Evolutionary conservation across 1,140 invertebrate genomes (phyloP).

Genomic region (Drosophila nannoptera): DNA sequence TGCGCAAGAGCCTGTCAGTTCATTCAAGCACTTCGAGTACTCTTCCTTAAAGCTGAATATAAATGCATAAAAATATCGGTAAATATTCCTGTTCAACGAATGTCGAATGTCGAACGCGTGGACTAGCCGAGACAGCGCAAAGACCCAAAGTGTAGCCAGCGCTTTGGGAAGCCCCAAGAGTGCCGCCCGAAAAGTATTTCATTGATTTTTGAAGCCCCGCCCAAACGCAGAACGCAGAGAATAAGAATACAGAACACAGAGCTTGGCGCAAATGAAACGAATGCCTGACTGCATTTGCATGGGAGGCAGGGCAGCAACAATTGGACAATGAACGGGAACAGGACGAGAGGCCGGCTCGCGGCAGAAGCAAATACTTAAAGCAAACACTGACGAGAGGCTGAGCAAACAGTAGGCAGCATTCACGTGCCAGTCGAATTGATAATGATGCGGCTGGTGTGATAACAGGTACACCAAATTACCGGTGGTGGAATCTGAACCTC

Average conservation of each 20-base stretch:
- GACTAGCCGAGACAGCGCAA: conserved; percentile 51
- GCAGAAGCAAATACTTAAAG: conserved; percentile 54
- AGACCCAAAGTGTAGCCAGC: conserved; percentile 67
- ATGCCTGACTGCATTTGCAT: conserved; percentile 44
- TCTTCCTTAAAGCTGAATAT: too few species aligned
- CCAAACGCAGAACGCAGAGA: conserved; percentile 36
- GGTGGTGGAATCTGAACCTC: conserved; percentile 1
- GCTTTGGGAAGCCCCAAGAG: conserved; percentile 65
- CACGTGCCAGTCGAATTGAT: conserved; percentile 47
- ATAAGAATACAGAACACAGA: conserved; percentile 25
- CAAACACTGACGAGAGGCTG: conserved; percentile 48
- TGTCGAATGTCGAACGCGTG: conserved; percentile 64
- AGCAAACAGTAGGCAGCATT: conserved; percentile 44
- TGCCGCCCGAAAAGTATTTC: conserved; percentile 78
- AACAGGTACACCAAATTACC: conserved; percentile 41
- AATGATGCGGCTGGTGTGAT: conserved; percentile 53
- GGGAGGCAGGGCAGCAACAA: conserved; percentile 39
- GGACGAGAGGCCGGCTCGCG: conserved; percentile 17
- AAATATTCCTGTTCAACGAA: background rate
- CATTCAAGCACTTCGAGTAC: too few species aligned
- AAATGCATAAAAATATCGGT: too few species aligned
- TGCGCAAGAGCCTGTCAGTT: background rate
- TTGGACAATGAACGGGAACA: conserved; percentile 20
- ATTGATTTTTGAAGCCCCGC: conserved; percentile 75
- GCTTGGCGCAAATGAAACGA: conserved; percentile 27